Base-by-base conservation (phyloP, 2,797 vertebrate species). In the Molossus alvarezi region DNA sequence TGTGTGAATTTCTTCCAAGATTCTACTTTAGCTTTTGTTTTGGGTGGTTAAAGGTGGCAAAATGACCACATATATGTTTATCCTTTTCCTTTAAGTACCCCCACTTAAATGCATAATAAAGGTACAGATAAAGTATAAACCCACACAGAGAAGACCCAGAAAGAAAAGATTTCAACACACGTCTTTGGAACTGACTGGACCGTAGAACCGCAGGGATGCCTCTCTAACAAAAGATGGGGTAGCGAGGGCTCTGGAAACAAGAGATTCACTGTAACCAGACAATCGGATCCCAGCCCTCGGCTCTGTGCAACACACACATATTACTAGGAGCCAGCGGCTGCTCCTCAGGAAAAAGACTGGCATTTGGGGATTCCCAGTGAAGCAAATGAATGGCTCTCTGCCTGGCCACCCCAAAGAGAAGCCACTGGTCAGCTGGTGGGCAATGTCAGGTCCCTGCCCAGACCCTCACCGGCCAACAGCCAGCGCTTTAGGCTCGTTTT, bases 21-120 rank as follows among this genome's bases (percentile, higher is more conserved):
- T 72, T 41, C 45, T 62, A 23, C 29, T 77, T 80, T 67, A 53
- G 45, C 55, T 84, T 95, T 95, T 87, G 37, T 73, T 90, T 85
- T 67, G 29, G 27, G 67, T 51, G 8, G 45, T 76, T 76, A 94
- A 91, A 95, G 48, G n/a, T 53, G 14, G 15, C 21, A 82, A 80
- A 83, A 0, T 84, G 55, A 80, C 25, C 45, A 71, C 3, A 37
- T 9, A 13, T 27, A 77, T 83, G 72, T 88, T 83, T 83, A 91
- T 76, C 14, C 17, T 57, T 76, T 84, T 65, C 76, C 18, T 57
- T 76, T 89, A 20, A 33, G 80, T 58, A 80, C 6, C 27, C 27
- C 41, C 45, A 81, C n/a, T 72, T 67, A 82, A 77, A 33, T 67
- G 23, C 83, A 21, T 76, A 57, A 23, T 73, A 75, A 71, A 95